Conservation (phyloP, 2,888 invertebrate genomes). For the Stomorhina lunata region DNA sequence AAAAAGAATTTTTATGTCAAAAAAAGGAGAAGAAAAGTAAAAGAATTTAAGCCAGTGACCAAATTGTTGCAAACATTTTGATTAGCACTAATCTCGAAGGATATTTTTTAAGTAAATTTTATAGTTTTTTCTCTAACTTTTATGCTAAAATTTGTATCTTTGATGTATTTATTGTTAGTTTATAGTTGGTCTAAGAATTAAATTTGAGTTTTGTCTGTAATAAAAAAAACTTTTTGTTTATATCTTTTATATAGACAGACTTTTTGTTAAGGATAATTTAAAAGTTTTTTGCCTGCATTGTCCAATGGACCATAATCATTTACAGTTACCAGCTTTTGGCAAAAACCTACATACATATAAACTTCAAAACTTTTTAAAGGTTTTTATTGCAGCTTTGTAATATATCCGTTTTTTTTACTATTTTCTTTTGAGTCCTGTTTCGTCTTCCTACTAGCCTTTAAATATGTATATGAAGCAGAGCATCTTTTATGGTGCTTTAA, state of each 20-base stretch:
- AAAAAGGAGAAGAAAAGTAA: neutral
- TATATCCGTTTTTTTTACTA: neutral
- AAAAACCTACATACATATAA: neutral
- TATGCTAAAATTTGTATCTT: neutral
- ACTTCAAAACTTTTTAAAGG: slow-evolving; percentile 7
- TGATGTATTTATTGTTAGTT: no score
- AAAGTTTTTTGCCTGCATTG: neutral
- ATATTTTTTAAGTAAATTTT: neutral
- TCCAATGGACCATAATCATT: neutral
- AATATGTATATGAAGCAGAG: neutral
- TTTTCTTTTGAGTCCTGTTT: neutral
- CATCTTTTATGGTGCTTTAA: slow-evolving; percentile 38
- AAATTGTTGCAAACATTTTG: slow-evolving; percentile 32
- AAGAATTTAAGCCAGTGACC: slow-evolving; percentile 14
- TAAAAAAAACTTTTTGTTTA: neutral
- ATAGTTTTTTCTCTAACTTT: slow-evolving; percentile 7
- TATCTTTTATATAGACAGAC: neutral
- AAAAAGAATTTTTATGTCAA: neutral
- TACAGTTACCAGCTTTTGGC: neutral
- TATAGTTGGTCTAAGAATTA: neutral
- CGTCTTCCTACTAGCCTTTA: neutral
- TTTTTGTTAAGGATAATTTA: slow-evolving; percentile 7
- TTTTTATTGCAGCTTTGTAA: neutral
- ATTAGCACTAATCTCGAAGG: slow-evolving; percentile 7
- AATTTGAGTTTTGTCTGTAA: neutral